Evolutionary conservation across 2,888 invertebrate species (phyloP).

Genomic region (Polietes domitor): DNA sequence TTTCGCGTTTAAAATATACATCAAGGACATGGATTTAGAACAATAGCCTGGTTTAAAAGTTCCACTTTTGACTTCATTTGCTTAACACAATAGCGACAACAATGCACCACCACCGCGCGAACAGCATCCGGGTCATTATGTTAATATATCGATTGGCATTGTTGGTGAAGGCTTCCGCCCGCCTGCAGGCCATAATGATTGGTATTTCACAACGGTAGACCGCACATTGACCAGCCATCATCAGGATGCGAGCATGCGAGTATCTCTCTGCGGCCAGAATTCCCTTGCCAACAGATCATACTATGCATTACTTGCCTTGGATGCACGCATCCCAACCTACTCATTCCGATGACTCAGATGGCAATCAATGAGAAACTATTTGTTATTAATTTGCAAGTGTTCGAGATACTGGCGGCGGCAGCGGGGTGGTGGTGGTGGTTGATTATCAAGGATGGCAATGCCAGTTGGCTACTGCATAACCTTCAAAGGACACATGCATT

Average conservation of each 20-base stretch:
- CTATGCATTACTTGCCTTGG: constrained; percentile 46
- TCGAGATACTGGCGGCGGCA: constrained; percentile 34
- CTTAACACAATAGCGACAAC: not conserved
- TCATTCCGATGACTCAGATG: not conserved
- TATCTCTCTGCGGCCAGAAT: not conserved
- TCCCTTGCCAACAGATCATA: constrained; percentile 41
- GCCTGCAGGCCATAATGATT: not conserved
- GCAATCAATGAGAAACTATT: constrained; percentile 47
- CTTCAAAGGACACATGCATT: not conserved
- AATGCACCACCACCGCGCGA: not conserved
- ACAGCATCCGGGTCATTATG: constrained; percentile 5
- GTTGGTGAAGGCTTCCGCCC: not conserved
- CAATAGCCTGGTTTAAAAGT: not conserved
- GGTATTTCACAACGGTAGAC: not conserved
- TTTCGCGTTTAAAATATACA: not conserved
- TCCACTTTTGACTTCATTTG: not conserved
- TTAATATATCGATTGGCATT: constrained; percentile 13
- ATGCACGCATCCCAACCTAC: not conserved
- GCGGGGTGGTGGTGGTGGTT: not conserved
- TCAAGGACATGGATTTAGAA: not conserved
- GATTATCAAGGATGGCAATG: not conserved
- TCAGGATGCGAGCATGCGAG: not conserved
- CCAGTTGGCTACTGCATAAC: not conserved
- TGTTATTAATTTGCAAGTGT: constrained; percentile 59
- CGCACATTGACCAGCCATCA: not conserved